A percentile compares a stretch with the other conserved stretches of the same genome.
Conservation (phyloP, 2,888 invertebrate genomes). For the Meghimatium bilineatum region DNA sequence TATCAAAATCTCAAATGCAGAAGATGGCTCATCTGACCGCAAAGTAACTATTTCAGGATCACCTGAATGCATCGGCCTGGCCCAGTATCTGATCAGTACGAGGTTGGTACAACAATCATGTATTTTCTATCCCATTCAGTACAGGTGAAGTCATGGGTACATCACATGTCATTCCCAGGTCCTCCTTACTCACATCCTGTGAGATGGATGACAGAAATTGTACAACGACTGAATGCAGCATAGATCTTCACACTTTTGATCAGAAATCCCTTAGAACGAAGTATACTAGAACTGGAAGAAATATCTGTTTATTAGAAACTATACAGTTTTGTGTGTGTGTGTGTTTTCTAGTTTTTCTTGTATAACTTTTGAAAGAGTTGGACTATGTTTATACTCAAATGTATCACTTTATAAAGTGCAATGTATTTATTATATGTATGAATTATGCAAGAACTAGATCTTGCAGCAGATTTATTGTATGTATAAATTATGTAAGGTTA, state of each 20-base stretch:
- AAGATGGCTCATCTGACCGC: constrained; percentile 92
- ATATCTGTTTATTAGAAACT: too few relatives aligned
- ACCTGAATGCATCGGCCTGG: constrained; percentile 96
- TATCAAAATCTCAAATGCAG: constrained; percentile 99
- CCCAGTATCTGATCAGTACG: constrained; percentile 99
- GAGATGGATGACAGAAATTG: background rate
- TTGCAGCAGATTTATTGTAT: too few relatives aligned
- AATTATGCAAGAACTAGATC: too few relatives aligned
- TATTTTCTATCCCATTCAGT: constrained; percentile 53
- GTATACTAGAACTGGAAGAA: too few relatives aligned
- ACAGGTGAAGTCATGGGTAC: constrained; percentile 47
- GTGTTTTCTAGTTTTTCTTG: too few relatives aligned
- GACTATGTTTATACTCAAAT: too few relatives aligned
- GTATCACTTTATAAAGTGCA: too few relatives aligned
- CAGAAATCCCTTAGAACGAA: background rate
- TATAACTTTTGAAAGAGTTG: too few relatives aligned
- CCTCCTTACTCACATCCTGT: background rate
- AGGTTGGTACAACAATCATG: constrained; percentile 82
- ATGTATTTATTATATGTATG: too few relatives aligned
- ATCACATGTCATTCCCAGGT: background rate
- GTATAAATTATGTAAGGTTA: too few relatives aligned
- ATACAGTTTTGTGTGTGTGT: too few relatives aligned
- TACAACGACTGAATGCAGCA: background rate
- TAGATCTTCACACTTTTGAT: background rate
- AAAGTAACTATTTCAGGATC: constrained; percentile 98